These are phyloP conservation scores for Aldabrachelys gigantea DNA, from an alignment of 2,113 vertebrate genomes.

Conservation along the genomic window DNA sequence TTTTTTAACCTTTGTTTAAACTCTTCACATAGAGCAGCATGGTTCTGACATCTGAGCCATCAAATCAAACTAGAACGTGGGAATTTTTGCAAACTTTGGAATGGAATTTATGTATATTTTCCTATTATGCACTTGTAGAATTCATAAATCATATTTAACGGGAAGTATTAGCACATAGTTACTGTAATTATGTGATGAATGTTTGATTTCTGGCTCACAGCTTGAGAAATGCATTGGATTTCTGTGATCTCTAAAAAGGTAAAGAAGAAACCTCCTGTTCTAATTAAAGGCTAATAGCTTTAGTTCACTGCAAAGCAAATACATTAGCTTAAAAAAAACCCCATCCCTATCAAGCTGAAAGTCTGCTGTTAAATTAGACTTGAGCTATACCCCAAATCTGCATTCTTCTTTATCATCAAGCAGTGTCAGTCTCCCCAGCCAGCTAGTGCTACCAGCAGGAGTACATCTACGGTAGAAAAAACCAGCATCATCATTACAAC, in stretches of 20 bases:
- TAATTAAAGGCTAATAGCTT: conserved; percentile 71
- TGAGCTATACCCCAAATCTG: conserved; percentile 36
- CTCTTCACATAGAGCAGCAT: neutral
- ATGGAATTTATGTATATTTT: conserved; percentile 68
- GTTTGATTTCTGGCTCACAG: conserved; percentile 69
- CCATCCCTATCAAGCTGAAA: conserved; percentile 44
- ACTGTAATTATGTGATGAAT: conserved; percentile 66
- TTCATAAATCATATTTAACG: conserved; percentile 70
- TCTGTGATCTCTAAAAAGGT: conserved; percentile 68
- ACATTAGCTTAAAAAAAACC: conserved; percentile 43
- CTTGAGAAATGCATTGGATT: conserved; percentile 69
- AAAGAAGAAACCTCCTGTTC: conserved; percentile 65
- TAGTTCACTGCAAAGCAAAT: conserved; percentile 54
- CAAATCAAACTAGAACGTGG: conserved; percentile 22
- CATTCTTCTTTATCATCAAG: neutral
- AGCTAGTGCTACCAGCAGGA: neutral
- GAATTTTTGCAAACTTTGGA: conserved; percentile 57
- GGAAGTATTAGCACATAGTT: conserved; percentile 65
- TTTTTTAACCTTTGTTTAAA: neutral
- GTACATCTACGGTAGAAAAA: neutral
- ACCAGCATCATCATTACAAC: neutral
- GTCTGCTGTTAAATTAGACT: conserved; percentile 41
- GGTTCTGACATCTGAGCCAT: neutral
- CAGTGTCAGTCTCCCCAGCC: neutral
- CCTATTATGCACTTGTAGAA: conserved; percentile 48